A percentile compares a stretch with the other conserved stretches of the same genome.
phyloP scores from a whole-genome alignment of 2,797 vertebrate genomes.

The Sylvilagus floridanus region DNA sequence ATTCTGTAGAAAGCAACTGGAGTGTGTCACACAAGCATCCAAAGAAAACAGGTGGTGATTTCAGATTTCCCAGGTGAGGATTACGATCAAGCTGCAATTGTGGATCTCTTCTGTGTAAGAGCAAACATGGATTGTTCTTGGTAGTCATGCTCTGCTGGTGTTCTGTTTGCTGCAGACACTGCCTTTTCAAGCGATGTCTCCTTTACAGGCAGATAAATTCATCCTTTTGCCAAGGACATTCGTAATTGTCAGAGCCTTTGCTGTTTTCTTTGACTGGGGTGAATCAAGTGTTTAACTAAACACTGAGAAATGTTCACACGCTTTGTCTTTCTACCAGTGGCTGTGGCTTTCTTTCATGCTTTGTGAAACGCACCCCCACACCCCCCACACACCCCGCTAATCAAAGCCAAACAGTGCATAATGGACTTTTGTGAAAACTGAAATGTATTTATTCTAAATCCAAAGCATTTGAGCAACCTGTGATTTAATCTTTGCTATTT shows the following conservation, averaged over 20 bases:
- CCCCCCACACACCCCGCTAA: conserved; percentile 31
- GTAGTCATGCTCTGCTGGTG: conserved; percentile 66
- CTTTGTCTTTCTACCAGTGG: conserved; percentile 45
- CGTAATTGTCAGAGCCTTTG: conserved; percentile 66
- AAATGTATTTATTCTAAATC: conserved; percentile 77
- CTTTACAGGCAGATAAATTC: conserved; percentile 78
- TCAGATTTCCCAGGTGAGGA: conserved; percentile 86
- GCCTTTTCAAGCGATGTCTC: conserved; percentile 69
- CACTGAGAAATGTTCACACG: neutral
- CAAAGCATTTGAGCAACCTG: conserved; percentile 64
- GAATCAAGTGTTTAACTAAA: conserved; percentile 72
- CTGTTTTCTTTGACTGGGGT: conserved; percentile 52
- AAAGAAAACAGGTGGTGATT: conserved; percentile 86
- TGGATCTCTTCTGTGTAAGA: conserved; percentile 74
- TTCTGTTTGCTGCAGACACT: conserved; percentile 74
- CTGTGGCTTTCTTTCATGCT: neutral
- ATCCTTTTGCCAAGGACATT: conserved; percentile 80
- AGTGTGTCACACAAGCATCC: conserved; percentile 72
- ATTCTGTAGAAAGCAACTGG: conserved; percentile 79
- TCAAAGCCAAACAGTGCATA: conserved; percentile 70
- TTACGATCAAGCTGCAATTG: conserved; percentile 80
- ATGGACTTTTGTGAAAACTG: conserved; percentile 63
- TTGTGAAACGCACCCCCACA: conserved; percentile 8
- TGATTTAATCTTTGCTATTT: conserved; percentile 80
- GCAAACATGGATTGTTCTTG: conserved; percentile 76